Percentiles rank a stretch among this genome's conserved stretches.
Evolutionary conservation across 2,888 invertebrate genomes (phyloP).

Genomic region (Parnassius smintheus): DNA sequence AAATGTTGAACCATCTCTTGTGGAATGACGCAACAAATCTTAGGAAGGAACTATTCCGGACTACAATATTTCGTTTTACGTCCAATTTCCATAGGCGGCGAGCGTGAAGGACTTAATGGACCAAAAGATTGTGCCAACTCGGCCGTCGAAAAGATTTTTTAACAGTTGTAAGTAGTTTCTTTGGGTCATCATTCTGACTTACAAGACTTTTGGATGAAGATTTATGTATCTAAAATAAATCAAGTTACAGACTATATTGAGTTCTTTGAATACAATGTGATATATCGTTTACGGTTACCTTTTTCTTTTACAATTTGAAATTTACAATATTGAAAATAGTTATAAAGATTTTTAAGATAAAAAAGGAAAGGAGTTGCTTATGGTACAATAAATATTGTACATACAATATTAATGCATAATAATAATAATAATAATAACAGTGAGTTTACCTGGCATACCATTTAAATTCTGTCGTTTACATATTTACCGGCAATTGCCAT

Average conservation of each 20-base stretch:
- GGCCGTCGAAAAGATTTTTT: conserved; percentile 68
- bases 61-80: conserved; percentile 75
- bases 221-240: conserved; percentile 22
- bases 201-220: conserved; percentile 25
- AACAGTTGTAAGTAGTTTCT: conserved; percentile 45
- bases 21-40: conserved; percentile 56
- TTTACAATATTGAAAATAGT: too few species aligned
- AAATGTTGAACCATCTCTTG: conserved; percentile 30
- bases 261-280: conserved; percentile 9
- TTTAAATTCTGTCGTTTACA: too few species aligned
- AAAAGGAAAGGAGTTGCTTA: too few species aligned
- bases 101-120: conserved; percentile 78
- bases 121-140: conserved; percentile 74
- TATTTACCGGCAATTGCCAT: too few species aligned
- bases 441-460: too few species aligned
- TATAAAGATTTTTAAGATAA: too few species aligned
- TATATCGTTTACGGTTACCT: neutral
- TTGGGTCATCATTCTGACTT: conserved; percentile 23
- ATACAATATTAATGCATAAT: too few species aligned
- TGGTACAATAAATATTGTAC: too few species aligned
- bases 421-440: too few species aligned
- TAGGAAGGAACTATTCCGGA: conserved; percentile 61
- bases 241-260: conserved; percentile 19
- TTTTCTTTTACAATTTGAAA: conserved; percentile 21
- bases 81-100: conserved; percentile 79